phyloP scores from a whole-genome alignment of 2,888 invertebrate species.

The Ceriagrion tenellum region DNA sequence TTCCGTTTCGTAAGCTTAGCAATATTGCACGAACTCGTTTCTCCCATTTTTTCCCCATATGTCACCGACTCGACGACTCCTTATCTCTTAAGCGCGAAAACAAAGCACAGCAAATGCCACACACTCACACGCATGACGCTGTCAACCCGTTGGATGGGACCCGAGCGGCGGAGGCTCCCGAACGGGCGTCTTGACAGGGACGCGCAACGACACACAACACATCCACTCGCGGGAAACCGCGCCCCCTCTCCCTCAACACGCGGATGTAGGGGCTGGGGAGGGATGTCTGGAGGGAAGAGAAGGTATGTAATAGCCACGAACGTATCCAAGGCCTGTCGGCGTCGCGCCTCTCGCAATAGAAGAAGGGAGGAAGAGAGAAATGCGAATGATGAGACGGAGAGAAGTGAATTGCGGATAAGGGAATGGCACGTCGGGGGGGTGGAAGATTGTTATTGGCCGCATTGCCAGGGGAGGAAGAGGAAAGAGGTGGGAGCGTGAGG shows the following conservation, averaged over 20 bases:
- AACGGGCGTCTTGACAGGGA: background rate
- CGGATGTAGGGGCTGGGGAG: background rate
- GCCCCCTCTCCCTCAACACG: background rate
- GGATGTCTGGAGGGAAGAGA: background rate
- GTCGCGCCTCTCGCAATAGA: too few species aligned
- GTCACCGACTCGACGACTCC: background rate
- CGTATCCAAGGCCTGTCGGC: too few species aligned
- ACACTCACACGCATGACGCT: background rate
- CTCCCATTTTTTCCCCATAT: background rate
- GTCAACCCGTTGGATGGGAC: background rate
- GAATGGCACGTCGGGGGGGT: background rate
- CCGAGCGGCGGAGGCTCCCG: too few species aligned
- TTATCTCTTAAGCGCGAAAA: background rate
- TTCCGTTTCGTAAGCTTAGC: background rate
- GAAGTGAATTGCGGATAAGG: too few species aligned
- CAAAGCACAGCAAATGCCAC: slow-evolving; percentile 6
- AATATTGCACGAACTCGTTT: background rate
- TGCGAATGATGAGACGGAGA: too few species aligned
- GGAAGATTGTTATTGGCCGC: background rate
- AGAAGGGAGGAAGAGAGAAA: too few species aligned
- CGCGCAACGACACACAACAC: too few species aligned
- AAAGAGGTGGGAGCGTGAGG: too few species aligned
- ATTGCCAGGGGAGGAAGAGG: too few species aligned
- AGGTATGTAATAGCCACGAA: too few species aligned
- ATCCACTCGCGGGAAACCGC: too few species aligned